These are phyloP conservation scores for Neoseiulus cucumeris DNA, from an alignment of 1,140 invertebrate species.

Conservation along the genomic window DNA sequence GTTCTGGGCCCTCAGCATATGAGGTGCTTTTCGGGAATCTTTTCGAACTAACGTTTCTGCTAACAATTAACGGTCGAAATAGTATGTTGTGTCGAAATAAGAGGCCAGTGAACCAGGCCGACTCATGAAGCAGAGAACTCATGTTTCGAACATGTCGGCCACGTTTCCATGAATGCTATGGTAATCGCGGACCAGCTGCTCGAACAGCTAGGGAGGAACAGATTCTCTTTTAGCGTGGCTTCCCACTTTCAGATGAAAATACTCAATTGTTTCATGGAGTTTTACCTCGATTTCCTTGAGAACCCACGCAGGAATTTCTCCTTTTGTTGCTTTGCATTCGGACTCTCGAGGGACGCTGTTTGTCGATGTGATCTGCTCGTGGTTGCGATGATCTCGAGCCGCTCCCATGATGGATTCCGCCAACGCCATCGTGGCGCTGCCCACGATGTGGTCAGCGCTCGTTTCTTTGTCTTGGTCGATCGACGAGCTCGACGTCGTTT, in stretches of 20 bases:
- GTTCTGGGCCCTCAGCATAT: too few relatives aligned
- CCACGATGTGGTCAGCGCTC: background rate
- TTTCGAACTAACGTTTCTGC: too few relatives aligned
- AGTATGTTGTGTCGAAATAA: too few relatives aligned
- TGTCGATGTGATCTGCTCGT: background rate
- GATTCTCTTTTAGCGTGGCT: background rate
- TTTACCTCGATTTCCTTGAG: background rate
- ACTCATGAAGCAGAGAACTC: too few relatives aligned
- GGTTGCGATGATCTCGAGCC: background rate
- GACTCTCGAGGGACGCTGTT: background rate
- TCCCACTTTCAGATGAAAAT: background rate
- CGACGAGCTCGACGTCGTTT: background rate
- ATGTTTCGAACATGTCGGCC: slow-evolving; percentile 5
- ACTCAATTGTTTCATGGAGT: background rate
- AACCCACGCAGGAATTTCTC: background rate
- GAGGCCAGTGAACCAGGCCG: too few relatives aligned
- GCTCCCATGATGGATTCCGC: background rate
- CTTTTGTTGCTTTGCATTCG: background rate
- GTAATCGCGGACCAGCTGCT: background rate
- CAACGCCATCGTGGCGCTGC: background rate
- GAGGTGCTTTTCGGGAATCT: too few relatives aligned
- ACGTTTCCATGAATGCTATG: background rate
- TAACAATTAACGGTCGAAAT: too few relatives aligned
- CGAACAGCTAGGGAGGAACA: background rate
- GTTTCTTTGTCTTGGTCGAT: background rate